Base-by-base conservation (phyloP, 2,113 vertebrate genomes). In the Sylvietta virens region DNA sequence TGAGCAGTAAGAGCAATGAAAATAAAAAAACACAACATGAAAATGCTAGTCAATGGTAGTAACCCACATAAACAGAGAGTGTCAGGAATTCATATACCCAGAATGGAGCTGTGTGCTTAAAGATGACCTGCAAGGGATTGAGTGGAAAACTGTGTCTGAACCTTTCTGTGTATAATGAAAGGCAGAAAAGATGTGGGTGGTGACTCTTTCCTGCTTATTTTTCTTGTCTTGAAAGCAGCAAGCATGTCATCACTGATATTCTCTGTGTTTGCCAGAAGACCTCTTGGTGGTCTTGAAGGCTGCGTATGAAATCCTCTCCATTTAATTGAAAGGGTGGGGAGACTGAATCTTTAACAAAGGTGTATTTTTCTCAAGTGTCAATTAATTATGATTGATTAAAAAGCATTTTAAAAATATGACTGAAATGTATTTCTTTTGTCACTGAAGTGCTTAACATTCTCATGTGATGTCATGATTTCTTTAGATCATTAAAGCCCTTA, bases 171-270 rank as follows among this genome's bases (percentile, higher is more conserved):
- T 90, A 44, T 73, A 80, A 91, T 92, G 86, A 44, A 84, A 72
- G 35, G 40, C 87, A 86, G 87, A 91, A 80, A 69, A 87, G 62
- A 88, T 90, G 64, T 64, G 48, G 22, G 64, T 90, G 58, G 78
- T 57, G 61, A 61, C 81, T 95, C 56, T 91, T 82, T n/a, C 33
- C 74, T 95, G 95, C 87, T 96, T 95, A 92, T 95, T 96, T 96
- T 97, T 96, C 91, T 95, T 96, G 78, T 82, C 87, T 91, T 92
- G 79, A 91, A 94, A 95, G 81, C 71, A 80, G 81, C 81, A 94
- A 92, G 90, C 87, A 73, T 94, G 81, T 95, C 91, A 95, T 92
- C 89, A 56, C 86, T 85, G 91, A 84, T 85, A 48, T 64, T 91
- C 78, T 56, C 53, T 91, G 11, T 89, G 89, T 95, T 85, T 95